These are phyloP conservation scores for Spondyliosoma cantharus DNA, from an alignment of 2,797 vertebrate species.

Conservation along the genomic window DNA sequence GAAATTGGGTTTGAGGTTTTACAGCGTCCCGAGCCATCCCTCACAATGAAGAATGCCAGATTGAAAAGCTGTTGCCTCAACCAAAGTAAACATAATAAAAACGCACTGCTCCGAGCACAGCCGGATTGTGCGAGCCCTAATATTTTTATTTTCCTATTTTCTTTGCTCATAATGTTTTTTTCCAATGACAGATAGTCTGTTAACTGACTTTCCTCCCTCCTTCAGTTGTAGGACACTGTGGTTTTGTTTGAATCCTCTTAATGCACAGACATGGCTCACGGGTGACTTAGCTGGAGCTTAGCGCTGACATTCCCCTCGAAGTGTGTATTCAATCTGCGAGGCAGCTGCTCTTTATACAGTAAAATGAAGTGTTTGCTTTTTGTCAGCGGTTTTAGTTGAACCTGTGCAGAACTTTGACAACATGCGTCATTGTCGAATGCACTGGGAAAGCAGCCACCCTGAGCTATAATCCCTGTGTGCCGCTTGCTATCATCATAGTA, in stretches of 20 bases:
- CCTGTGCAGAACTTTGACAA: slow-evolving; percentile 42
- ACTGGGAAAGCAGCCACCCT: slow-evolving; percentile 52
- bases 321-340: slow-evolving; percentile 52
- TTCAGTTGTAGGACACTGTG: slow-evolving; percentile 41
- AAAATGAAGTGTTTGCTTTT: slow-evolving; percentile 64
- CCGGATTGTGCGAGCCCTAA: slow-evolving; percentile 35
- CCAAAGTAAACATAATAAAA: slow-evolving; percentile 78
- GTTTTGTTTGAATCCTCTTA: slow-evolving; percentile 61
- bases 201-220: slow-evolving; percentile 27
- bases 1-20: slow-evolving; percentile 60
- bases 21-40: slow-evolving; percentile 52
- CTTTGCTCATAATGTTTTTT: slow-evolving; percentile 44
- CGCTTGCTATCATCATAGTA: slow-evolving; percentile 34
- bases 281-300: slow-evolving; percentile 55
- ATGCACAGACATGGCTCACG: slow-evolving; percentile 55
- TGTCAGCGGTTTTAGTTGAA: slow-evolving; percentile 63
- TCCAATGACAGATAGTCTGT: slow-evolving; percentile 43
- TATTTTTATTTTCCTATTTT: slow-evolving; percentile 60
- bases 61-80: slow-evolving; percentile 62
- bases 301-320: slow-evolving; percentile 58
- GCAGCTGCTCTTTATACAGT: slow-evolving; percentile 58
- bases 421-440: slow-evolving; percentile 59
- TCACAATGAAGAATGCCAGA: slow-evolving; percentile 60
- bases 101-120: slow-evolving; percentile 21
- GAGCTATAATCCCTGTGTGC: slow-evolving; percentile 52